Conservation (phyloP, 2,888 invertebrate genomes). For the Proisotoma minuta region DNA sequence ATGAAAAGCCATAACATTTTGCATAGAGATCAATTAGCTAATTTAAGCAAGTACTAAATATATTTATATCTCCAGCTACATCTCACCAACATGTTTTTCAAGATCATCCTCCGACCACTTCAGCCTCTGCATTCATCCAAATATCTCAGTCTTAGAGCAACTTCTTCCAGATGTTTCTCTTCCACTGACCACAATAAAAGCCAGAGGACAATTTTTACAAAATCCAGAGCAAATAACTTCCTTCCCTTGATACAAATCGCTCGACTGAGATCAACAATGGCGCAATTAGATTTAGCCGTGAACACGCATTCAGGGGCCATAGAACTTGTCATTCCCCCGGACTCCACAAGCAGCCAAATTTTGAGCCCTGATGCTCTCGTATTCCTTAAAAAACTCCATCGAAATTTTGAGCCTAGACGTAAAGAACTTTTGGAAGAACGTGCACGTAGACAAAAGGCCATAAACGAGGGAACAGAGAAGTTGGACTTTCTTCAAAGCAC, state of each 20-base stretch:
- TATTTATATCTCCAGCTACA: no score
- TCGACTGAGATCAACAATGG: background rate
- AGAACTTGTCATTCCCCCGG: constrained; percentile 17
- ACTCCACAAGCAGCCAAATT: constrained; percentile 21
- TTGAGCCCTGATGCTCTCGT: constrained; percentile 31
- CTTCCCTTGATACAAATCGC: background rate
- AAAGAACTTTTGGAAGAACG: constrained; percentile 27
- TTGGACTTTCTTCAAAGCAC: constrained; percentile 32
- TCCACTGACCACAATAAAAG: background rate
- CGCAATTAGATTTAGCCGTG: constrained; percentile 1
- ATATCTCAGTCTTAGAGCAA: background rate
- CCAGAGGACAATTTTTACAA: background rate
- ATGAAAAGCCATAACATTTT: no score
- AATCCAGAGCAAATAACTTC: background rate
- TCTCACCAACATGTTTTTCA: background rate
- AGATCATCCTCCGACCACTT: constrained; percentile 14
- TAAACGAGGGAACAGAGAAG: constrained; percentile 26
- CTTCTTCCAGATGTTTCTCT: background rate
- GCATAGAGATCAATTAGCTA: no score
- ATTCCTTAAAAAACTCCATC: constrained; percentile 34
- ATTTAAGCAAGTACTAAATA: no score
- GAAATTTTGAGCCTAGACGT: constrained; percentile 32
- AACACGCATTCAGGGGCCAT: constrained; percentile 2
- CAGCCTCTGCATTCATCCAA: background rate
- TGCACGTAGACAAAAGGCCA: constrained; percentile 24